phyloP scores from a whole-genome alignment of 2,888 invertebrate species.

The Drosophila macrospina region DNA sequence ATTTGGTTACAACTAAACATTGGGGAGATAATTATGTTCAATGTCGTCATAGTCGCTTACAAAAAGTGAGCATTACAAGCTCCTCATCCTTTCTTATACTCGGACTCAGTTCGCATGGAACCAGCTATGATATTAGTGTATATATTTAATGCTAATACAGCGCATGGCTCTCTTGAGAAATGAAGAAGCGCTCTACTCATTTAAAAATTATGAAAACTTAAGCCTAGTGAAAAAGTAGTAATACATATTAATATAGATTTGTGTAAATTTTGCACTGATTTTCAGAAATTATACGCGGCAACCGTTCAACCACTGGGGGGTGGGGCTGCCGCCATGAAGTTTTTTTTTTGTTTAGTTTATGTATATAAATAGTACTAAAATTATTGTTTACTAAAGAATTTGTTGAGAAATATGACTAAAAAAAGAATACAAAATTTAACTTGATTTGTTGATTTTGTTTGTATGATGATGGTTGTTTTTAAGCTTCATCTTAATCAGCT shows the following conservation, averaged over 20 bases:
- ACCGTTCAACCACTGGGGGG: slow-evolving; percentile 22
- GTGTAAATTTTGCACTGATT: slow-evolving; percentile 71
- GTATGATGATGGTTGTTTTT: slow-evolving; percentile 15
- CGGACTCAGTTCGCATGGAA: slow-evolving; percentile 45
- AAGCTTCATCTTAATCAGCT: slow-evolving; percentile 23
- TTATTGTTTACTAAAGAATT: slow-evolving; percentile 32
- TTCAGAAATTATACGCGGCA: slow-evolving; percentile 63
- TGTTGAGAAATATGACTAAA: slow-evolving; percentile 40
- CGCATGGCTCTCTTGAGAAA: slow-evolving; percentile 50
- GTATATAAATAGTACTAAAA: slow-evolving; percentile 36
- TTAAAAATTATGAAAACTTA: slow-evolving; percentile 70
- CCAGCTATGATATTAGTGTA: slow-evolving; percentile 47
- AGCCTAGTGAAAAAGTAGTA: slow-evolving; percentile 68
- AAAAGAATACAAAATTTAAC: slow-evolving; percentile 52
- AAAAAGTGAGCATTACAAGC: slow-evolving; percentile 48
- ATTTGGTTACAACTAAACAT: slow-evolving; percentile 71
- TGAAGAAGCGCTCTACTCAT: slow-evolving; percentile 55
- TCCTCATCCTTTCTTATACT: slow-evolving; percentile 25
- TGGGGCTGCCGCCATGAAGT: slow-evolving; percentile 57
- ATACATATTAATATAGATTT: slow-evolving; percentile 58
- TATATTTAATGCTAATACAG: slow-evolving; percentile 62
- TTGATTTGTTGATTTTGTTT: slow-evolving; percentile 25
- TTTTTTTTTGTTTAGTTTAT: slow-evolving; percentile 14
- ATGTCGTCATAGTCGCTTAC: slow-evolving; percentile 52
- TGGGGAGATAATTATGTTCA: slow-evolving; percentile 48